Evolutionary conservation across 2,797 vertebrate species (phyloP), one percentile per base, ranked within the genome.

Genomic region (Rousettus madagascariensis): DNA sequence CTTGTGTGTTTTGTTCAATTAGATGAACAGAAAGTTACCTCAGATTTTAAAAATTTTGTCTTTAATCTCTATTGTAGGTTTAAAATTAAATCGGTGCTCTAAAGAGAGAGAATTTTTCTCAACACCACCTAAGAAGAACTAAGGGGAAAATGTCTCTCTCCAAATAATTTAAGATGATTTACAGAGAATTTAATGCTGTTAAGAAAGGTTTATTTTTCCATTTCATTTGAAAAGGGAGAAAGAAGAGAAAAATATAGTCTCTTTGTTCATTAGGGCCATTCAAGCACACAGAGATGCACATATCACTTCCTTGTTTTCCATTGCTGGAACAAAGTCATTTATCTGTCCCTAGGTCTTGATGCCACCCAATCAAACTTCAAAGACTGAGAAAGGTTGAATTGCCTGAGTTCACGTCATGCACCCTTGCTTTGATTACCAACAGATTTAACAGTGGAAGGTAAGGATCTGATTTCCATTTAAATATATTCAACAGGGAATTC

Each of bases 121-220:
- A 94, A 22, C 19, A 71, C 28, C 24, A 84, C 1, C 22, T 30
- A 86, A 61, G 43, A 83, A 94, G 43, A 91, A 22, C n/a, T 82
- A 86, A 82, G 26, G 36, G 15, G 49, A 49, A 82, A 94, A 79
- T 65, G 16, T 43, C 51, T 91, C 30, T 46, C 28, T 61, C 15
- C 41, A 95, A 93, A 89, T 86, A 89, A 79, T 75, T 95, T 91
- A 2, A 89, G 69, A 69, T 63, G 24, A 86, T 69, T 89, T 78
- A 86, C 3, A 83, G 17, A 90, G 15, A 95, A 91, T 79, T 1
- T 16, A 84, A 20, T 95, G 63, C 24, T 46, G 1, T 71, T 65
- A 26, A 89, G 36, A 59, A 19, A 85, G 22, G 28, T 36, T 68
- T 93, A 13, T 80, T 43, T 78, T 86, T 33, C 12, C 36, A 69